Percentiles rank a stretch among this genome's conserved stretches.
Evolutionary conservation across 2,888 invertebrate genomes (phyloP).

Genomic region (Cephonodes hylas): DNA sequence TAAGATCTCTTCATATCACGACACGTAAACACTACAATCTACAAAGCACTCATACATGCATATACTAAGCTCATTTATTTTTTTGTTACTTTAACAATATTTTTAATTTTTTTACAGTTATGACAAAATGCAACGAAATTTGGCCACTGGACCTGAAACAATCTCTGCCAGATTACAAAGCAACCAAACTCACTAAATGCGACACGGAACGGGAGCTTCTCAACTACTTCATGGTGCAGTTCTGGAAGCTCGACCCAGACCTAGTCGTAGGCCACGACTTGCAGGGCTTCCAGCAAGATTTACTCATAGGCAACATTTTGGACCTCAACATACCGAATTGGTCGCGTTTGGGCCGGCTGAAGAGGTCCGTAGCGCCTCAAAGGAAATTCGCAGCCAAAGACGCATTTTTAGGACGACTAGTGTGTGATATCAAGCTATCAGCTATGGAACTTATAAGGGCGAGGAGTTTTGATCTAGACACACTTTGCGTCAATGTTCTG

Average conservation of each 20-base stretch:
- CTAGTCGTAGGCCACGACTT: conserved; percentile 96
- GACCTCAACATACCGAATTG: conserved; percentile 90
- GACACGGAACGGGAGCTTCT: conserved; percentile 93
- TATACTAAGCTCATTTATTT: too few relatives aligned
- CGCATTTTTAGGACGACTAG: conserved; percentile 88
- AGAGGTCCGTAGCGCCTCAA: conserved; percentile 83
- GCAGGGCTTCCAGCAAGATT: conserved; percentile 92
- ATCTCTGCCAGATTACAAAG: conserved; percentile 83
- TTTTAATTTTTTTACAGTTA: conserved; percentile 78
- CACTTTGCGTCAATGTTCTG: conserved; percentile 87
- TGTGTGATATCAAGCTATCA: conserved; percentile 95
- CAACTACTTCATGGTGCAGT: conserved; percentile 91
- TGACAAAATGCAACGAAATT: conserved; percentile 89
- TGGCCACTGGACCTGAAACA: conserved; percentile 93
- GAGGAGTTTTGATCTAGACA: conserved; percentile 94
- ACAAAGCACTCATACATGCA: too few relatives aligned
- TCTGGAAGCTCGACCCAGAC: conserved; percentile 95
- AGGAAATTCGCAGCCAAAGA: conserved; percentile 79
- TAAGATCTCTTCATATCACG: too few relatives aligned
- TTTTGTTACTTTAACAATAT: neutral
- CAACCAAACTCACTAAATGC: conserved; percentile 88
- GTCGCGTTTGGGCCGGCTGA: conserved; percentile 94
- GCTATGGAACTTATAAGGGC: conserved; percentile 96
- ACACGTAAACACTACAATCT: too few relatives aligned
- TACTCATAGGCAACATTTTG: conserved; percentile 92